A percentile compares a stretch with the other conserved stretches of the same genome.
Conservation (phyloP, 2,797 vertebrate genomes). For the Sylvia borin region DNA sequence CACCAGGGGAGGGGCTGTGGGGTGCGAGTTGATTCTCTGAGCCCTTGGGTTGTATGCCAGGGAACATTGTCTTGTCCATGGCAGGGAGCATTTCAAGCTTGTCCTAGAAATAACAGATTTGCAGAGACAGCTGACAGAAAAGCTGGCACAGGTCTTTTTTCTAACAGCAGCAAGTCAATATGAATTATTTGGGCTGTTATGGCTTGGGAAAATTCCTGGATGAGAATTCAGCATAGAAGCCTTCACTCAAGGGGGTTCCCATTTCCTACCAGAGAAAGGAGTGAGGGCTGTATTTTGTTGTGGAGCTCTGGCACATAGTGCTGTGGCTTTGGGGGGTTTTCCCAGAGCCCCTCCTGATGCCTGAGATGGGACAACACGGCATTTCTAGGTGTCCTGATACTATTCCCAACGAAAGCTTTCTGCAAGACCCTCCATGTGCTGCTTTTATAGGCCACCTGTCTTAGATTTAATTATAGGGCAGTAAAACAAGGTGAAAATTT, state of each 20-base stretch:
- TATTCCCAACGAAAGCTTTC: neutral
- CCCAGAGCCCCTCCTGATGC: neutral
- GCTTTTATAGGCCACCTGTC: neutral
- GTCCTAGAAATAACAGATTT: neutral
- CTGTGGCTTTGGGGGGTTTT: neutral
- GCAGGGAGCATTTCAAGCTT: neutral
- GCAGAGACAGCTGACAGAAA: neutral
- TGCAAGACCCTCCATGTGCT: neutral
- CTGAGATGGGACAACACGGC: too few species aligned
- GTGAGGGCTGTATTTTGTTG: neutral
- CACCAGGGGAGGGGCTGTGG: accelerated
- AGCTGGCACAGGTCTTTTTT: neutral
- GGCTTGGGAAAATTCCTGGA: neutral
- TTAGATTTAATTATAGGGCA: neutral
- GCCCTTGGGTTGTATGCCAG: neutral
- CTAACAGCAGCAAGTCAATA: neutral
- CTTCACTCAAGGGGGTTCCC: neutral
- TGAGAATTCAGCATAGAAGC: neutral
- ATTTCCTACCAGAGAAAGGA: neutral
- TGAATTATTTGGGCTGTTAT: neutral
- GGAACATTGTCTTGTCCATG: neutral
- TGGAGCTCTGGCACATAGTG: accelerated
- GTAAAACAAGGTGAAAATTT: neutral
- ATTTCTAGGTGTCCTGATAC: neutral
- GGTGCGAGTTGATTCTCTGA: neutral